Conservation (phyloP, 2,113 vertebrate species). For the Garra rufa region DNA sequence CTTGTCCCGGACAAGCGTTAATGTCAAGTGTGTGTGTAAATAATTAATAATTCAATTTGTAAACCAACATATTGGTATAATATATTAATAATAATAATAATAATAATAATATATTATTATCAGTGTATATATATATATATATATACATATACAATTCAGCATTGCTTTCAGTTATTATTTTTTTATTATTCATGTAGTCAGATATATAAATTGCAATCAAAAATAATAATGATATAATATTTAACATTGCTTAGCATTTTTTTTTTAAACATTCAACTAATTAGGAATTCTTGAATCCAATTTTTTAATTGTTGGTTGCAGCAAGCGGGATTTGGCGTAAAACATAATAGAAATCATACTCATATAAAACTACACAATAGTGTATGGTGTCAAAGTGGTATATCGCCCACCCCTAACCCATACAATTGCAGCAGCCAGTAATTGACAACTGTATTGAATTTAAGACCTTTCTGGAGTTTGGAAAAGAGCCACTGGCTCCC, state of each 20-base stretch:
- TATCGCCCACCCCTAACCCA: not conserved
- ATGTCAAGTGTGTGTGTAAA: too few species aligned
- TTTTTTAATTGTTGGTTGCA: not conserved
- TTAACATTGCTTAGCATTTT: not conserved
- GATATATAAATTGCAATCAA: too few species aligned
- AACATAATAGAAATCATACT: not conserved
- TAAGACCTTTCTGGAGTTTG: constrained; percentile 8
- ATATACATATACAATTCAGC: too few species aligned
- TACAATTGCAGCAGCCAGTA: not conserved
- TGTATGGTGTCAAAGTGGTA: not conserved
- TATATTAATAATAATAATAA: too few species aligned
- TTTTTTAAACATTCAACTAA: too few species aligned
- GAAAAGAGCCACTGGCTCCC: constrained; percentile 1
- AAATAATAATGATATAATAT: not conserved
- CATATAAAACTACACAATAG: not conserved
- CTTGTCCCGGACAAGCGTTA: too few species aligned
- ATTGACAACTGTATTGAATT: constrained; percentile 45
- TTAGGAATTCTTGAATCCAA: not conserved
- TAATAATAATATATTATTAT: too few species aligned
- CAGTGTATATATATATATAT: too few species aligned
- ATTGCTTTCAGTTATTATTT: too few species aligned
- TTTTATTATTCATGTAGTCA: not conserved
- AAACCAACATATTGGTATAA: too few species aligned
- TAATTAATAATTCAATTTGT: too few species aligned
- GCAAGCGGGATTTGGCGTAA: not conserved